These are phyloP conservation scores for Piscicola geometra DNA, from an alignment of 2,888 invertebrate genomes.

Conservation along the genomic window DNA sequence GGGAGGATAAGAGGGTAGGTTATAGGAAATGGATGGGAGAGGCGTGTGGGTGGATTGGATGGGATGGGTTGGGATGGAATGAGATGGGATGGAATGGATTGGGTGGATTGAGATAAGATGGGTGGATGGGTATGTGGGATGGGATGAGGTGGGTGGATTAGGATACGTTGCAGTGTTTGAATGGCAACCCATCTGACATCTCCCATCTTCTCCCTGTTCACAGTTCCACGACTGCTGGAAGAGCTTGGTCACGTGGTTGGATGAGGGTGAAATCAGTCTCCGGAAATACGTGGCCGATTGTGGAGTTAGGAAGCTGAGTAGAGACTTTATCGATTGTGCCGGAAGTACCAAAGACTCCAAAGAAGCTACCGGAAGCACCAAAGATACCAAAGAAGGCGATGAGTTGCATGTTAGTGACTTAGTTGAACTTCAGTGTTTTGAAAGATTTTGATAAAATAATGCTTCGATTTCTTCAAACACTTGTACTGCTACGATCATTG, in stretches of 20 bases:
- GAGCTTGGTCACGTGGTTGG: slow-evolving; percentile 53
- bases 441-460: no score
- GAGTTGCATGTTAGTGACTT: slow-evolving; percentile 26
- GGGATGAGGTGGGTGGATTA: not conserved
- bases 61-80: not conserved
- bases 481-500: no score
- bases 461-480: no score
- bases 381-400: slow-evolving; percentile 30
- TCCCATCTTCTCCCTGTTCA: no score
- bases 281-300: slow-evolving; percentile 44
- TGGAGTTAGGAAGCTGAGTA: not conserved
- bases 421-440: no score
- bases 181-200: no score
- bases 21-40: slow-evolving; percentile 2
- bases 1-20: slow-evolving; percentile 53
- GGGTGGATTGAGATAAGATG: not conserved
- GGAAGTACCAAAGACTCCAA: slow-evolving; percentile 15
- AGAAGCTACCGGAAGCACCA: not conserved
- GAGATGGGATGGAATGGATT: not conserved
- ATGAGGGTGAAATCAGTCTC: slow-evolving; percentile 49
- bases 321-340: not conserved
- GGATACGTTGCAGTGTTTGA: not conserved
- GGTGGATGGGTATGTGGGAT: not conserved
- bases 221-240: slow-evolving; percentile 55
- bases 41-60: slow-evolving; percentile 10